Evolutionary conservation across 2,888 invertebrate species (phyloP).

Genomic region (Campoletis raptor): DNA sequence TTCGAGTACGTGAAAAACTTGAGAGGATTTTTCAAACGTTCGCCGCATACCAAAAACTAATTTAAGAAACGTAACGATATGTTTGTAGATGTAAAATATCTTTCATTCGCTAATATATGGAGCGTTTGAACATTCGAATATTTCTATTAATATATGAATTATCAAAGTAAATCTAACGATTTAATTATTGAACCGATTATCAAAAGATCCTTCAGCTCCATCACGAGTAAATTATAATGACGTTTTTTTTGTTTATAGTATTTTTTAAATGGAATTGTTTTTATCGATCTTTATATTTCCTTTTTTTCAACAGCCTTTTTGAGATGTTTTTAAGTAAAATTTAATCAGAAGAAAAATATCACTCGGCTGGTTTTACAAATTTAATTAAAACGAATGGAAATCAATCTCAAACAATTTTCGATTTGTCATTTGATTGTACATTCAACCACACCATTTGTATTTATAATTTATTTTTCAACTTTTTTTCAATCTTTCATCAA

Average conservation of each 20-base stretch:
- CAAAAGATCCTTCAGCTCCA: not conserved
- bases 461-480: too few species aligned
- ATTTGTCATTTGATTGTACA: not conserved
- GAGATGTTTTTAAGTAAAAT: not conserved
- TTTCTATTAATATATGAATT: constrained; percentile 20
- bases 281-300: too few species aligned
- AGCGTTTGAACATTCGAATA: not conserved
- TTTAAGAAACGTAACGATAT: constrained; percentile 15
- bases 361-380: too few species aligned
- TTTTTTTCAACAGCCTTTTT: not conserved
- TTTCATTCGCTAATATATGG: constrained; percentile 1
- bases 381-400: not conserved
- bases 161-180: not conserved
- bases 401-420: too few species aligned
- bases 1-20: not conserved
- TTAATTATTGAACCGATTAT: not conserved
- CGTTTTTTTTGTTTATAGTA: not conserved
- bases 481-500: too few species aligned
- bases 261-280: not conserved
- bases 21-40: not conserved
- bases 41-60: not conserved
- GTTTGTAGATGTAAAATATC: constrained; percentile 1
- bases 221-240: not conserved
- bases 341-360: not conserved
- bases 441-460: too few species aligned